These are phyloP conservation scores for Pseudobourletiella spinata DNA, from an alignment of 1,140 invertebrate genomes.

Conservation along the genomic window DNA sequence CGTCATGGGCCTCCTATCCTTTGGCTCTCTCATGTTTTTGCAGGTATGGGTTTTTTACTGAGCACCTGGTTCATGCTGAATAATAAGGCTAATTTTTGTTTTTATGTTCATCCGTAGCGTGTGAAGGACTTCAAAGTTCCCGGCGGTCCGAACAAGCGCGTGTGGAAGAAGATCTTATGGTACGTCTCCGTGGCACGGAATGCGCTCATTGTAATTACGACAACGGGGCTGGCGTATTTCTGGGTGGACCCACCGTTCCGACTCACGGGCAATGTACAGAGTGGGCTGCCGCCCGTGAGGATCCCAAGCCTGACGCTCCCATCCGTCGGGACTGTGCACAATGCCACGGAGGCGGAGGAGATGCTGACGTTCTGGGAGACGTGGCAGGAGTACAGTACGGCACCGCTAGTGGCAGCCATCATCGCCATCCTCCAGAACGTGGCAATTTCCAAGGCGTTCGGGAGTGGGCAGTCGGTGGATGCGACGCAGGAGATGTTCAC, in stretches of 20 bases:
- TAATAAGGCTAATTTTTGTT: background rate
- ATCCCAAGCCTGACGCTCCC: constrained; percentile 50
- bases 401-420: constrained; percentile 53
- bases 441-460: constrained; percentile 43
- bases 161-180: constrained; percentile 38
- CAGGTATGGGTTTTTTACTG: background rate
- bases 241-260: constrained; percentile 48
- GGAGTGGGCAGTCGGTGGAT: constrained; percentile 66
- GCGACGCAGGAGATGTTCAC: constrained; percentile 54
- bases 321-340: background rate
- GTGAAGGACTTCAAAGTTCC: constrained; percentile 15
- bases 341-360: constrained; percentile 2
- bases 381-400: constrained; percentile 59
- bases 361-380: constrained; percentile 54
- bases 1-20: constrained; percentile 44
- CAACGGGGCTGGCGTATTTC: constrained; percentile 52
- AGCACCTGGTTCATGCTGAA: background rate
- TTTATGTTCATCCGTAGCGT: constrained; percentile 14
- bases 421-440: constrained; percentile 41
- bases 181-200: constrained; percentile 43
- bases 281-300: constrained; percentile 54
- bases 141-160: constrained; percentile 19
- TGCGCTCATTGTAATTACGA: constrained; percentile 47
- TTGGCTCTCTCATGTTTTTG: constrained; percentile 44
- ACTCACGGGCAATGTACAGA: constrained; percentile 51